Base-by-base conservation (phyloP, 2,888 invertebrate species). In the Plagodis dolabraria region DNA sequence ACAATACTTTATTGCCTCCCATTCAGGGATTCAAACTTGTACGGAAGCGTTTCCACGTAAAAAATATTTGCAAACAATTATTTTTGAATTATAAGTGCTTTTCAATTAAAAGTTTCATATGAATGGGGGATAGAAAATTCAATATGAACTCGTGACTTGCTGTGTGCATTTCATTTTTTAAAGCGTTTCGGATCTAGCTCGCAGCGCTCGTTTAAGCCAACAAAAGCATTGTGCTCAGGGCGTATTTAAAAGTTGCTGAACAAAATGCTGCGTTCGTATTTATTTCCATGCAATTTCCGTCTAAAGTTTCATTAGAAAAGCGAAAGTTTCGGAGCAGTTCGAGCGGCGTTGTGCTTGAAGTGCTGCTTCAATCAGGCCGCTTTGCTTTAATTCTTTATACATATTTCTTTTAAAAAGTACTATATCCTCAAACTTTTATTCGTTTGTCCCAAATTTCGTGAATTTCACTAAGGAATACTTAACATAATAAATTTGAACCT, bases 251-350 rank as follows among this genome's bases (percentile, higher is more conserved):
- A 87, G 83, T 88, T 88, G 71, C 77, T 80, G 73, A 81, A 76
- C 81, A 72, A 81, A 83, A 80, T 82, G 69, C 78, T 77, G 78
- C 76, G 69, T 77, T 74, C 74, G 78, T 84, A 82, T 87, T 87
- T 86, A 86, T 86, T 86, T 86, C 80, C 80, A 84, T 83, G 81
- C 84, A 86, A 86, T 89, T 84, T 85, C 80, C 78, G 73, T 80
- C 74, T 80, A 75, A 79, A 83, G 82, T 86, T 88, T 83, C 83
- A 84, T 86, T 86, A 82, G 81, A 71, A 81, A 83, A 79, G 71
- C 65, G 74, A 83, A 87, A 89, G 79, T 86, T 87, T 82, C 73
- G 74, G 77, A 77, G 76, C 76, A 63, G 74, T 80, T 75, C 68
- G 67, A 66, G 70, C 63, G 22, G 70, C 8, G 33, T 50, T 45